Base-by-base conservation (phyloP, 2,797 vertebrate species). In the Craterocephalus amniculus region DNA sequence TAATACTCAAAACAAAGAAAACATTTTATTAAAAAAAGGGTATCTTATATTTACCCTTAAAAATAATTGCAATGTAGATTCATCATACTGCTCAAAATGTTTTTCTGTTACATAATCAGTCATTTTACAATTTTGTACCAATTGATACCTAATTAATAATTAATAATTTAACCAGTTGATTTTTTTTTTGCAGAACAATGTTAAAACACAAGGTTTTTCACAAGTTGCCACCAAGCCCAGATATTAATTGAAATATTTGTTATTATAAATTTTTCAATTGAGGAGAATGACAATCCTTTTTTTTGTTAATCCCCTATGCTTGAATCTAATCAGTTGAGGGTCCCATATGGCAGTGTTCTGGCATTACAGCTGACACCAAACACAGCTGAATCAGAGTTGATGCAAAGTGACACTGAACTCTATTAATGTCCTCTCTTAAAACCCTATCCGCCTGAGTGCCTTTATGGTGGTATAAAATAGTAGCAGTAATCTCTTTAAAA, bases 381-480 rank as follows among this genome's bases (percentile, higher is more conserved):
- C 35, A 58, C 71, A 62, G 68, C 74, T 60, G 69, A 87, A 86
- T 83, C 78, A 72, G 62, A 84, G 79, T 75, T 90, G 86, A 87
- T 89, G 70, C 74, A 86, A 79, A 90, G 79, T 88, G 89, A 89
- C 84, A 87, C 58, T 71, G 66, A 84, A 84, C 88, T 84, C 79
- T 83, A 87, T 91, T 84, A 91, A 89, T 87, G 86, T 87, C 84
- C 61, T 61, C 85, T 88, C 83, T 84, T 88, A 87, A 91, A 89
- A 87, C 67, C 58, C 34, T 74, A 86, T 85, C 85, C 56, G 72
- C 85, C 84, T 87, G 84, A 83, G 84, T 81, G 76, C 83, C 73
- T 92, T 91, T 89, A 90, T 83, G 67, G 78, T 29, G 62, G 59
- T 76, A 87, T 91, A 84, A 90, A 91, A 82, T 85, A 51, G 81